Evolutionary conservation across 53 echinoderm and acorn worm genomes (phyloP).

Genomic region (Holothuria leucospilota): DNA sequence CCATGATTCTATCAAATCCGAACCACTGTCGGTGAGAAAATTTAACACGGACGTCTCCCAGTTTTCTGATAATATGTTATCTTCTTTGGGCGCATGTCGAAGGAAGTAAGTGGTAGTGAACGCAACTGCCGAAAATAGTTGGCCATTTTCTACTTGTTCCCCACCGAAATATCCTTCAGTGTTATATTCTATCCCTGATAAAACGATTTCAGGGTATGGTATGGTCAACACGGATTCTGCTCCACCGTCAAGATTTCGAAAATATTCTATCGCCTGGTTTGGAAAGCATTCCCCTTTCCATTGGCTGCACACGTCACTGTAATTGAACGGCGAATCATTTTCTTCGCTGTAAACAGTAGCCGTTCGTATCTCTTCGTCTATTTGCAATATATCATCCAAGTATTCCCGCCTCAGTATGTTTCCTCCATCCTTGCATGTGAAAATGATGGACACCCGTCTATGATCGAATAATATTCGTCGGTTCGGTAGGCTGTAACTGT

Average conservation of each 20-base stretch:
- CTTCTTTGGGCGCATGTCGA: slow-evolving; percentile 40
- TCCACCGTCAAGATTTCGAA: neutral
- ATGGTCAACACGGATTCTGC: neutral
- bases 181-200: slow-evolving; percentile 25
- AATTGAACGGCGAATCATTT: slow-evolving; percentile 20
- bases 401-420: slow-evolving; percentile 71
- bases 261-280: slow-evolving; percentile 62
- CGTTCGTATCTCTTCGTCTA: slow-evolving; percentile 50
- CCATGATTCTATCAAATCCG: slow-evolving; percentile 51
- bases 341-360: slow-evolving; percentile 21
- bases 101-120: slow-evolving; percentile 54
- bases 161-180: slow-evolving; percentile 76
- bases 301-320: slow-evolving; percentile 62
- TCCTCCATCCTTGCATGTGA: slow-evolving; percentile 58
- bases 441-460: slow-evolving; percentile 53
- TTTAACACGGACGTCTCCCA: slow-evolving; percentile 69
- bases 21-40: slow-evolving; percentile 27
- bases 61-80: slow-evolving; percentile 28
- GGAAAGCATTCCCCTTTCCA: slow-evolving; percentile 62
- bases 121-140: slow-evolving; percentile 45
- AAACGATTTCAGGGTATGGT: slow-evolving; percentile 41
- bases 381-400: slow-evolving; percentile 62
- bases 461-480: slow-evolving; percentile 51
- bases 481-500: slow-evolving; percentile 50
- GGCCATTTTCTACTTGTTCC: slow-evolving; percentile 37